These are phyloP conservation scores for Misgurnus mizolepis DNA, from an alignment of 2,113 vertebrate genomes.

Conservation along the genomic window DNA sequence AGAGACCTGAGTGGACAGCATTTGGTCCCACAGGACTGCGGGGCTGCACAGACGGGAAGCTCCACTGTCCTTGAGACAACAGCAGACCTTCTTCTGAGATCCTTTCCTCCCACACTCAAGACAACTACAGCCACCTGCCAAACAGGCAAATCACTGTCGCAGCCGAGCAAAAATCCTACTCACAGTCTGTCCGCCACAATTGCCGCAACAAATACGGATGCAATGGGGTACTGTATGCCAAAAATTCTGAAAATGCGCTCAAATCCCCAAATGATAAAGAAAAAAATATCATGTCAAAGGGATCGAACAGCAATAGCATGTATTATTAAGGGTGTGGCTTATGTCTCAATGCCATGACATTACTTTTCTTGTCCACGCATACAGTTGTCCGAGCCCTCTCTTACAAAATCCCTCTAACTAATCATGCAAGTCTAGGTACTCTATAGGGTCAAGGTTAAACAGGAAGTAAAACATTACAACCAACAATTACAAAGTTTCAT, in stretches of 20 bases:
- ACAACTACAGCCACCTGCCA: slow-evolving; percentile 46
- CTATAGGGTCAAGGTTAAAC: neutral
- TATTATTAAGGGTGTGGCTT: slow-evolving; percentile 41
- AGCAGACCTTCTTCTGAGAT: slow-evolving; percentile 46
- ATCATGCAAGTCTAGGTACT: neutral
- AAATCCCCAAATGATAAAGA: slow-evolving; percentile 32
- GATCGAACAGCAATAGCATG: slow-evolving; percentile 21
- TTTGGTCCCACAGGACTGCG: slow-evolving; percentile 49
- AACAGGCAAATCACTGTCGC: slow-evolving; percentile 52
- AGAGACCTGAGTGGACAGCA: slow-evolving; percentile 39
- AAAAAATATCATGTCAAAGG: slow-evolving; percentile 18
- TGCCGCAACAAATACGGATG: slow-evolving; percentile 21
- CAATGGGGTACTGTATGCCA: slow-evolving; percentile 27
- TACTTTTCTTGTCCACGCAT: slow-evolving; percentile 24
- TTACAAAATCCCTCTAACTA: neutral
- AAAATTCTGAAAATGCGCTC: slow-evolving; percentile 23
- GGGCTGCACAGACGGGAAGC: slow-evolving; percentile 54
- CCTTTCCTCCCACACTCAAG: slow-evolving; percentile 52
- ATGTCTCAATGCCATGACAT: slow-evolving; percentile 28
- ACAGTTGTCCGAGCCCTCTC: slow-evolving; percentile 9
- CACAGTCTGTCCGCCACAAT: slow-evolving; percentile 53
- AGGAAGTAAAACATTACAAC: slow-evolving; percentile 14
- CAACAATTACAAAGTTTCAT: slow-evolving; percentile 18
- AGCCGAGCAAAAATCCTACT: slow-evolving; percentile 48
- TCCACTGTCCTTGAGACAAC: slow-evolving; percentile 43